Conservation (phyloP, 37 sponge, comb jelly and placozoan species). For the Haliclona indistincta region DNA sequence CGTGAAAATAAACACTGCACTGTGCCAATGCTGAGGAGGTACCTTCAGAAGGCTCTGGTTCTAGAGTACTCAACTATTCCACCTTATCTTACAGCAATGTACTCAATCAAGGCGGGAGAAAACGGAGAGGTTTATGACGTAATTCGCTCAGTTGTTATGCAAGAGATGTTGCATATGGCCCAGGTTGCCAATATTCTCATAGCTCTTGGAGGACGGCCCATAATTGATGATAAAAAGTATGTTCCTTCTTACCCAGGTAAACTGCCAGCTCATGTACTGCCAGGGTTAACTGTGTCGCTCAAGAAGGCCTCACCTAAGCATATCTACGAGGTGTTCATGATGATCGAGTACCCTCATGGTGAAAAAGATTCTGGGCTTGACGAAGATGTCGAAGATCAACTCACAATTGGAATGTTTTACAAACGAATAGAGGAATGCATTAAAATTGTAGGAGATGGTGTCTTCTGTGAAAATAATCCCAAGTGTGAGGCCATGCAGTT, state of each 20-base stretch:
- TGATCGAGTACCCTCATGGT: slow-evolving; percentile 34
- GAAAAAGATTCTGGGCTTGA: neutral
- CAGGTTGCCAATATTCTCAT: slow-evolving; percentile 58
- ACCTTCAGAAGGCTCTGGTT: slow-evolving; percentile 36
- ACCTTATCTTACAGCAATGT: slow-evolving; percentile 47
- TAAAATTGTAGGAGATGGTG: slow-evolving; percentile 7
- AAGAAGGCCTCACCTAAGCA: slow-evolving; percentile 26
- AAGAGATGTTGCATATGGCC: slow-evolving; percentile 63
- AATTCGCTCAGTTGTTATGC: slow-evolving; percentile 39
- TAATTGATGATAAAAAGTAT: slow-evolving; percentile 23
- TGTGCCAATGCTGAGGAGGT: neutral
- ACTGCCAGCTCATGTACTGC: slow-evolving; percentile 54
- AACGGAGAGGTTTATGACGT: slow-evolving; percentile 33
- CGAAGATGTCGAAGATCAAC: neutral
- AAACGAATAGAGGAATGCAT: slow-evolving; percentile 36
- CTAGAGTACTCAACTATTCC: slow-evolving; percentile 59
- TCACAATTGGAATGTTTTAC: slow-evolving; percentile 57
- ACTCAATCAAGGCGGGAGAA: slow-evolving; percentile 42
- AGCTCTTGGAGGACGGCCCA: slow-evolving; percentile 38
- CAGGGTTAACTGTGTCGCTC: slow-evolving; percentile 24
- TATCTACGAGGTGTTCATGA: slow-evolving; percentile 48
- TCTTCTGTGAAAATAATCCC: neutral
- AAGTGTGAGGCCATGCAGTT: slow-evolving; percentile 15
- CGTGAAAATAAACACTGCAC: neutral
- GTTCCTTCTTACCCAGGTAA: slow-evolving; percentile 30